These are phyloP conservation scores for Pogona vitticeps DNA, from an alignment of 2,113 vertebrate genomes.

Conservation along the genomic window DNA sequence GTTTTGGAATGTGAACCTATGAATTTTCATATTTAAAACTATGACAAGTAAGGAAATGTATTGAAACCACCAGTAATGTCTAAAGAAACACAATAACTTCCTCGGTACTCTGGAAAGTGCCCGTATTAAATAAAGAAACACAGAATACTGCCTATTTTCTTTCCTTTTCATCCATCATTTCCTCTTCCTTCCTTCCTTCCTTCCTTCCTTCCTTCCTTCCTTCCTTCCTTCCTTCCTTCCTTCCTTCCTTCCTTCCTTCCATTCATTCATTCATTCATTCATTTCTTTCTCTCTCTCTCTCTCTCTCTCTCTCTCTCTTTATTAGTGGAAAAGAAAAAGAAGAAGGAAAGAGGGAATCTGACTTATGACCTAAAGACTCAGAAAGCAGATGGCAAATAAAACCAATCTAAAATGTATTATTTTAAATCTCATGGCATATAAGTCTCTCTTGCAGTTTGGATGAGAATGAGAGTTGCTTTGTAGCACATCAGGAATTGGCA, in stretches of 20 bases:
- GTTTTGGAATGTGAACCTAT: not conserved
- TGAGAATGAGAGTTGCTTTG: constrained; percentile 3
- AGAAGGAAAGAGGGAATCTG: not conserved
- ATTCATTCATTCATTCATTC: too few relatives aligned
- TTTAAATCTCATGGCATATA: constrained; percentile 6
- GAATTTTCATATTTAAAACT: not conserved
- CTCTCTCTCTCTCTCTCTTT: too few relatives aligned
- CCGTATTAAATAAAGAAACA: too few relatives aligned
- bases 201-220: too few relatives aligned
- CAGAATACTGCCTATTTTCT: too few relatives aligned
- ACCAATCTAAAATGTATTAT: constrained; percentile 30
- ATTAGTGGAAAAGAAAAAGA: too few relatives aligned
- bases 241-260: too few relatives aligned
- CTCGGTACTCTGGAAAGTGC: too few relatives aligned
- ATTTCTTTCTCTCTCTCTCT: too few relatives aligned
- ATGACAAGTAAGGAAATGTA: not conserved
- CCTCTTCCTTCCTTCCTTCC: too few relatives aligned
- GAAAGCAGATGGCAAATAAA: constrained; percentile 10
- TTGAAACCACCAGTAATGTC: not conserved
- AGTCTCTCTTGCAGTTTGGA: constrained; percentile 15
- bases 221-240: too few relatives aligned
- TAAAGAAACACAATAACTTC: not conserved
- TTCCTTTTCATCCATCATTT: too few relatives aligned
- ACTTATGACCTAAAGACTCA: constrained; percentile 1
- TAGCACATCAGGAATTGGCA: constrained; percentile 5